Evolutionary conservation across 2,888 invertebrate genomes (phyloP).

Genomic region (Drosophila rubida): DNA sequence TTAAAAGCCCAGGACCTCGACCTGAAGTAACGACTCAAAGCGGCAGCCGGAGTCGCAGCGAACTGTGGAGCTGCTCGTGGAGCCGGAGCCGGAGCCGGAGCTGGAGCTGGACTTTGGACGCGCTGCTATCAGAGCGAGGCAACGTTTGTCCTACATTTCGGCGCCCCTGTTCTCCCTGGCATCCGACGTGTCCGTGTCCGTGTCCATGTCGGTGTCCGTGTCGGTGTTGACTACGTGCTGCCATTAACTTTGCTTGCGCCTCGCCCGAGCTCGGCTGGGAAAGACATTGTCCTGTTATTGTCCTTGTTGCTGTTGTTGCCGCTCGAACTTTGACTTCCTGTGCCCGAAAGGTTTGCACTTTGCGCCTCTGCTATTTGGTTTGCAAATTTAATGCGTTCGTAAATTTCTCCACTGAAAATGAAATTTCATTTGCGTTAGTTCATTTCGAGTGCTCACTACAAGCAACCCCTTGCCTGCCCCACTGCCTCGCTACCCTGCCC

Average conservation of each 20-base stretch:
- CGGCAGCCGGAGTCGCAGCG: neutral
- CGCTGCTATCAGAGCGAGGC: neutral
- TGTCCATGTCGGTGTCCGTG: constrained; percentile 15
- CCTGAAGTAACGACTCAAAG: constrained; percentile 7
- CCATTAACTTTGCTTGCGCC: constrained; percentile 66
- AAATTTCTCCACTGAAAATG: constrained; percentile 62
- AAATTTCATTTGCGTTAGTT: constrained; percentile 72
- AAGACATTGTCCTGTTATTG: constrained; percentile 48
- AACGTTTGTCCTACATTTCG: constrained; percentile 36
- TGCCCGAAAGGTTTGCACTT: constrained; percentile 65
- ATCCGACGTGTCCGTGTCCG: constrained; percentile 24
- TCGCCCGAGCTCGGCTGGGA: neutral
- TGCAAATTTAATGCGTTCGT: constrained; percentile 71
- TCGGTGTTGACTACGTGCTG: constrained; percentile 51
- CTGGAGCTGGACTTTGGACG: constrained; percentile 2
- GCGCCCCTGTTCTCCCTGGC: constrained; percentile 16
- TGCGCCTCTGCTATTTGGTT: constrained; percentile 67
- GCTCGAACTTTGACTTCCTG: constrained; percentile 68
- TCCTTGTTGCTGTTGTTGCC: constrained; percentile 32
- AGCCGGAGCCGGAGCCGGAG: neutral
- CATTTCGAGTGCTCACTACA: constrained; percentile 49
- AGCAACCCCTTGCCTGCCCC: too few relatives aligned
- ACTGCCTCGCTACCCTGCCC: too few relatives aligned
- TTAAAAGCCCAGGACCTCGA: constrained; percentile 47
- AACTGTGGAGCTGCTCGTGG: neutral